Evolutionary conservation across 2,113 vertebrate species (phyloP).

Genomic region (Siniperca knerii): DNA sequence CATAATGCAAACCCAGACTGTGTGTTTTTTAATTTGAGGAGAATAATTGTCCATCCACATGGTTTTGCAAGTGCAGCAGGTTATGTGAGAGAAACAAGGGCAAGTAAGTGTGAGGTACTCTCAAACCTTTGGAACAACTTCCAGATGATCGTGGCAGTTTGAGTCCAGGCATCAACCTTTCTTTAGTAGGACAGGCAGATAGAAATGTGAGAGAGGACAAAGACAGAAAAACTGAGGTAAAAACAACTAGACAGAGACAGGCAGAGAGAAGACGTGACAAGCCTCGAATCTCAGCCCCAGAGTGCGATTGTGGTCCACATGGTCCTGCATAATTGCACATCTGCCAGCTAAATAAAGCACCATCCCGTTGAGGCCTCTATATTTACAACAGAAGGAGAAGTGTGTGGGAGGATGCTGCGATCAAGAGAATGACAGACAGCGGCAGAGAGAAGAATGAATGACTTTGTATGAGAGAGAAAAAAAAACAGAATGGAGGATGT

Average conservation of each 20-base stretch:
- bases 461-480: conserved; percentile 33
- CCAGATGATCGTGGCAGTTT: conserved; percentile 20
- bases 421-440: conserved; percentile 45
- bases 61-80: conserved; percentile 64
- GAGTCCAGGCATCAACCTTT: background rate
- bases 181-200: background rate
- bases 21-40: conserved; percentile 52
- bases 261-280: conserved; percentile 34
- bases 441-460: conserved; percentile 54
- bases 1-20: conserved; percentile 61
- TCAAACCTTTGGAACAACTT: conserved; percentile 3
- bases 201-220: background rate
- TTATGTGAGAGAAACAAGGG: conserved; percentile 52
- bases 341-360: conserved; percentile 77
- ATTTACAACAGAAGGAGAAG: conserved; percentile 71
- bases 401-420: conserved; percentile 66
- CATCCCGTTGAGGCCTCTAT: conserved; percentile 64
- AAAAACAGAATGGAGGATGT: conserved; percentile 44
- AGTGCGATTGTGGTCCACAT: conserved; percentile 67
- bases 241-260: conserved; percentile 8
- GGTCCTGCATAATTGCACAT: conserved; percentile 77
- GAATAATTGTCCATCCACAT: conserved; percentile 40
- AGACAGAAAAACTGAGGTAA: background rate
- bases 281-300: conserved; percentile 23
- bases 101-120: conserved; percentile 44